Percentiles rank a stretch among this genome's conserved stretches.
Evolutionary conservation across 2,888 invertebrate species (phyloP).

Genomic region (Punctoribates punctum): DNA sequence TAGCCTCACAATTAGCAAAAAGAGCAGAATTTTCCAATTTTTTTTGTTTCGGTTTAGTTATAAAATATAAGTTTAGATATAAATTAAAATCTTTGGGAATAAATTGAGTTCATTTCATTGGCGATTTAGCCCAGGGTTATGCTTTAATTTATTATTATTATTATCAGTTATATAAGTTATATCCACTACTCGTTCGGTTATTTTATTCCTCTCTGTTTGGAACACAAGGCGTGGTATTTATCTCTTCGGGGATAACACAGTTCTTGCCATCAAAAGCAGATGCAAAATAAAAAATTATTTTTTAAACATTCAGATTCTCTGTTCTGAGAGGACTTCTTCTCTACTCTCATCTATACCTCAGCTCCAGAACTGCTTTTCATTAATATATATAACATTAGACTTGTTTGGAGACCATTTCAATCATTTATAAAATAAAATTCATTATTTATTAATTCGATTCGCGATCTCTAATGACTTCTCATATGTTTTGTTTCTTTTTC

Average conservation of each 20-base stretch:
- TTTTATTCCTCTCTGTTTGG: background rate
- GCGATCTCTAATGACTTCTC: background rate
- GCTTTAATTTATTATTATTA: conserved; percentile 30
- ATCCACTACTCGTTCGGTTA: background rate
- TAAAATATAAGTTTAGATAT: background rate
- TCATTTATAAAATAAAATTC: conserved; percentile 1
- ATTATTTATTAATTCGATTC: conserved; percentile 15
- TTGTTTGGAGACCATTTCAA: background rate
- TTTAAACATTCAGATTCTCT: background rate
- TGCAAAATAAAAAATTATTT: background rate
- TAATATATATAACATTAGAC: background rate
- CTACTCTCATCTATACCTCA: background rate
- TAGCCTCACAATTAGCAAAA: background rate
- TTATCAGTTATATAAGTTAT: conserved; percentile 4
- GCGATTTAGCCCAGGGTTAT: background rate
- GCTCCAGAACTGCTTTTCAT: background rate
- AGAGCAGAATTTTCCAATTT: background rate
- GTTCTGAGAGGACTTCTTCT: background rate
- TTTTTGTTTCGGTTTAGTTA: background rate
- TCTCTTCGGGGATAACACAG: conserved; percentile 21
- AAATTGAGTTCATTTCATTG: conserved; percentile 29
- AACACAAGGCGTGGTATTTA: conserved; percentile 20
- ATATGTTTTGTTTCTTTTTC: background rate
- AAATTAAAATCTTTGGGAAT: background rate
- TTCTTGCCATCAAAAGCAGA: conserved; percentile 21